Conservation (phyloP, 2,797 vertebrate genomes). For the Sebastes dallii region DNA sequence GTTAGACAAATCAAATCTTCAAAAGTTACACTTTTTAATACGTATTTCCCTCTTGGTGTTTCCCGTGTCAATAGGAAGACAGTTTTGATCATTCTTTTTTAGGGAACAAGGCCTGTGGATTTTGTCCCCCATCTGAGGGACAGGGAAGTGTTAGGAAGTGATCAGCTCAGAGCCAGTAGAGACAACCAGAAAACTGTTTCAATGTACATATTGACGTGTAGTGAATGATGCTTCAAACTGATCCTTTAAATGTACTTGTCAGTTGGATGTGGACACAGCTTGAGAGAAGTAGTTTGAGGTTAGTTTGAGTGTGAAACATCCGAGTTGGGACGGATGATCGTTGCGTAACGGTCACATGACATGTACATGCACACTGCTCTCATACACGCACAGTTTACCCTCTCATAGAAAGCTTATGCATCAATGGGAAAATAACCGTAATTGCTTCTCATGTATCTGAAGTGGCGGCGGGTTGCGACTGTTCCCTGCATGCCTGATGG, state of each 20-base stretch:
- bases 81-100: not conserved
- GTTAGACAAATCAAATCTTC: not conserved
- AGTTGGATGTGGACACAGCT: conserved; percentile 1
- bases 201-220: not conserved
- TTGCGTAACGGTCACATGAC: conserved; percentile 38
- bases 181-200: not conserved
- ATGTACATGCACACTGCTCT: conserved; percentile 44
- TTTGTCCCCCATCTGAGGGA: not conserved
- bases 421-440: conserved; percentile 65
- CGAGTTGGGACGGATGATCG: conserved; percentile 23
- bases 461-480: conserved; percentile 40
- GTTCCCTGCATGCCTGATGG: conserved; percentile 60
- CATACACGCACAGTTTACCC: conserved; percentile 26
- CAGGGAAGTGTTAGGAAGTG: not conserved
- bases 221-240: too few species aligned
- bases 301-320: conserved; percentile 14
- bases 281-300: not conserved
- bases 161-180: not conserved
- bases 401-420: conserved; percentile 56
- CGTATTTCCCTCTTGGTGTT: not conserved
- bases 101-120: not conserved
- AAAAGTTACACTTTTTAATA: not conserved
- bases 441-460: conserved; percentile 60
- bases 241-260: not conserved
- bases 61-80: not conserved